phyloP scores from a whole-genome alignment of 1,140 invertebrate species.

The Stegodyphus dumicola region DNA sequence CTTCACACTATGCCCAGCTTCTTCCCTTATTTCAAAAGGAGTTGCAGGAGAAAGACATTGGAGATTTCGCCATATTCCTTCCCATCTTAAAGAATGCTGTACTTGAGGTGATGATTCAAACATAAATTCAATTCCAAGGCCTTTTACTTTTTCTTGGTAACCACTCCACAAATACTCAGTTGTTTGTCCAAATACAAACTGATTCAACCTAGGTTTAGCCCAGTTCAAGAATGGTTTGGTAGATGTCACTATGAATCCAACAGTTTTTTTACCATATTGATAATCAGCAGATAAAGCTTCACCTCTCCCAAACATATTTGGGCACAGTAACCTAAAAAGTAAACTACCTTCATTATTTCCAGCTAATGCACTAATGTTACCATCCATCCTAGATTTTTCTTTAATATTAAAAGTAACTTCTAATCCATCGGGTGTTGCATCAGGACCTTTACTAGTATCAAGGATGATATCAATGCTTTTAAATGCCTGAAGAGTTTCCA shows the following conservation, averaged over 20 bases:
- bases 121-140: constrained; percentile 66
- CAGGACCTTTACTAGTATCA: constrained; percentile 80
- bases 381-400: constrained; percentile 79
- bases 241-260: constrained; percentile 79
- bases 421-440: constrained; percentile 79
- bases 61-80: constrained; percentile 82
- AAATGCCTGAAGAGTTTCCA: constrained; percentile 85
- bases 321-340: constrained; percentile 76
- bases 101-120: constrained; percentile 67
- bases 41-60: constrained; percentile 73
- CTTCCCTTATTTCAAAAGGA: constrained; percentile 83
- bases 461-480: constrained; percentile 82
- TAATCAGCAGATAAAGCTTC: constrained; percentile 83
- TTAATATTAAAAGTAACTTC: constrained; percentile 86
- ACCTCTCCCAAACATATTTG: constrained; percentile 85
- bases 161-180: constrained; percentile 83
- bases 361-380: constrained; percentile 83
- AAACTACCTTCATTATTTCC: constrained; percentile 88
- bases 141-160: constrained; percentile 73
- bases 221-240: constrained; percentile 77
- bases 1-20: constrained; percentile 86
- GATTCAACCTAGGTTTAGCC: constrained; percentile 61
- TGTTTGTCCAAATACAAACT: constrained; percentile 49
- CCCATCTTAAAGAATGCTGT: constrained; percentile 85
- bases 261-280: constrained; percentile 78